Base-by-base conservation (phyloP, 2,113 vertebrate species). In the Balaenoptera acutorostrata region DNA sequence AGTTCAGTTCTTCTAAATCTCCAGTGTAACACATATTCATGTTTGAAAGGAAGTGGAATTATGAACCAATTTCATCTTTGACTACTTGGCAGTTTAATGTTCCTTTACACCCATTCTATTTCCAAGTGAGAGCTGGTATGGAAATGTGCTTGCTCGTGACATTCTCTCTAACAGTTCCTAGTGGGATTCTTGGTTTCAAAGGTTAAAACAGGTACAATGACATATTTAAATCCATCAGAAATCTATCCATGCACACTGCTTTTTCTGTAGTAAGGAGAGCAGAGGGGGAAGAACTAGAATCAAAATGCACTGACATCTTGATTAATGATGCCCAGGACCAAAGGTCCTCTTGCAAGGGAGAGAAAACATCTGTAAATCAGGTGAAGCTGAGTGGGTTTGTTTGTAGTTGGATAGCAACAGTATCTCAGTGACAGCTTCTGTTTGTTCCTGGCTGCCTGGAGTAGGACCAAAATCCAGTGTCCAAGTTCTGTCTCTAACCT, bases 291-390 rank as follows among this genome's bases (percentile, higher is more conserved):
- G 84, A 94, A 55, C n/a, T 68, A 68, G 59, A 78, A 81, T 81
- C n/a, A 29, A 85, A 97, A 82, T 81, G 44, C 59, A 88, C 12
- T 91, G 74, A 91, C 59, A 85, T 96, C 77, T 92, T 97, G 87
- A 96, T 93, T 92, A 95, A 95, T 80, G 78, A 83, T 80, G 17
- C 27, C 15, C 20, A 63, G 64, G 29, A 64, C 27, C 33, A 91
- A 84, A 88, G 75, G n/a, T 91, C 66, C 20, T 95, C 36, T 96
- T 74, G 64, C 39, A 88, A 66, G 63, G 82, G 68, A 89, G 46
- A 27, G 74, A 91, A 95, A 95, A 33, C 20, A 14, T 52, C 39
- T 93, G 41, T 88, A 86, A 96, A 93, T 89, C 61, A 89, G 82
- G 4, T 17, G n/a, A 91, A 85, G 31, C 11, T 3, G 14, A 92